Conservation (phyloP, 2,797 vertebrate genomes). For the Pipistrellus nathusii region DNA sequence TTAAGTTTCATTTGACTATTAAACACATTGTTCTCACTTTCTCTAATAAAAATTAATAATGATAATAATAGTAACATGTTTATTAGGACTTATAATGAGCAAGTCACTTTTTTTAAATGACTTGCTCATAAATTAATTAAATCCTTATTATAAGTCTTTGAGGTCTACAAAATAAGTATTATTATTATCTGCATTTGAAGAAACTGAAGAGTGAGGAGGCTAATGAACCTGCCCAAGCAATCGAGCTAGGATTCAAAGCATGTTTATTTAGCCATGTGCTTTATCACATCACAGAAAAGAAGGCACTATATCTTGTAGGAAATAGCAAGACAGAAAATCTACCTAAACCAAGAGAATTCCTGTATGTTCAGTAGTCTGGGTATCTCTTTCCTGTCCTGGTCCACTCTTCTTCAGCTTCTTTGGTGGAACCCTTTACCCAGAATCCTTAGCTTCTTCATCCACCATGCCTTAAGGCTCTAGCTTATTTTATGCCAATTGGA, state of each 20-base stretch:
- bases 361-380: neutral
- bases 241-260: neutral
- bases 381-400: neutral
- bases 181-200: neutral
- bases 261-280: neutral
- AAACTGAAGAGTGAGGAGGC: neutral
- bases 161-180: neutral
- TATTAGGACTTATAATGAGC: neutral
- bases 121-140: slow-evolving; percentile 23
- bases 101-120: neutral
- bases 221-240: neutral
- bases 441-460: neutral
- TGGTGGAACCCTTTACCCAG: neutral
- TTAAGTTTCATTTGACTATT: slow-evolving; percentile 28
- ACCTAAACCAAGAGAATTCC: neutral
- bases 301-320: neutral
- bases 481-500: neutral
- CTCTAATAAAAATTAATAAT: neutral
- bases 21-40: neutral
- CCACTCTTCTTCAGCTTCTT: neutral
- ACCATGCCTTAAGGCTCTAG: neutral
- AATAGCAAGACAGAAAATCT: neutral
- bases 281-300: neutral
- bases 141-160: neutral
- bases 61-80: neutral